Conservation (phyloP, 2,888 invertebrate species). For the Stenolophus ochropezus region DNA sequence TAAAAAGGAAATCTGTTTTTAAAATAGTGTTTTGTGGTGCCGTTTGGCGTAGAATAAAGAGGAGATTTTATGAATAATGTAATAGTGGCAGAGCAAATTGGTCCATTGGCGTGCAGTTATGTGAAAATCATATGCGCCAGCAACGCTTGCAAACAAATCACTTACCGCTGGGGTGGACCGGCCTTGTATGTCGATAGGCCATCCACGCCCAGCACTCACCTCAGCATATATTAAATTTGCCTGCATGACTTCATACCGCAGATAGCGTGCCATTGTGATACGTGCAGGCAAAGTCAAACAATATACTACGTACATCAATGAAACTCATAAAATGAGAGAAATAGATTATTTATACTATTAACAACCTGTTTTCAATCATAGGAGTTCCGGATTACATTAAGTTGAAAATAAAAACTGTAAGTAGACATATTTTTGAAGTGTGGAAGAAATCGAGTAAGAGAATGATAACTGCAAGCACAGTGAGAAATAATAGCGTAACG, state of each 20-base stretch:
- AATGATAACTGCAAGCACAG: too few relatives aligned
- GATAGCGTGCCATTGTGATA: not conserved
- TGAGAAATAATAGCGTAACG: too few relatives aligned
- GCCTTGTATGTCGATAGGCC: not conserved
- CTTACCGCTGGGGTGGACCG: not conserved
- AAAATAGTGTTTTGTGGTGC: not conserved
- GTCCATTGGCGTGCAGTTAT: slow-evolving; percentile 1
- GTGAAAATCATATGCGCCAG: slow-evolving; percentile 10
- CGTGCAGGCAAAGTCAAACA: too few relatives aligned
- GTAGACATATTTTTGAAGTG: too few relatives aligned
- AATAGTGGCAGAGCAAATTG: not conserved
- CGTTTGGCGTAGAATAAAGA: not conserved
- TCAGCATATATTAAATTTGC: slow-evolving; percentile 5
- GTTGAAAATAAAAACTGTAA: too few relatives aligned
- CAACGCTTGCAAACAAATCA: slow-evolving; percentile 12
- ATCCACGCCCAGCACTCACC: not conserved
- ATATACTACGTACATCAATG: too few relatives aligned
- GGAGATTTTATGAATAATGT: not conserved
- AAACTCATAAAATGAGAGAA: too few relatives aligned
- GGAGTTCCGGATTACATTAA: too few relatives aligned
- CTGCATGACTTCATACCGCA: not conserved
- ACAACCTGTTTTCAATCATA: too few relatives aligned
- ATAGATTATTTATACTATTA: too few relatives aligned
- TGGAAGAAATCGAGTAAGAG: too few relatives aligned
- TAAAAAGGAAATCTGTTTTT: not conserved